Evolutionary conservation across 2,113 vertebrate genomes (phyloP).

Genomic region (Sinocyclocheilus maitianheensis): DNA sequence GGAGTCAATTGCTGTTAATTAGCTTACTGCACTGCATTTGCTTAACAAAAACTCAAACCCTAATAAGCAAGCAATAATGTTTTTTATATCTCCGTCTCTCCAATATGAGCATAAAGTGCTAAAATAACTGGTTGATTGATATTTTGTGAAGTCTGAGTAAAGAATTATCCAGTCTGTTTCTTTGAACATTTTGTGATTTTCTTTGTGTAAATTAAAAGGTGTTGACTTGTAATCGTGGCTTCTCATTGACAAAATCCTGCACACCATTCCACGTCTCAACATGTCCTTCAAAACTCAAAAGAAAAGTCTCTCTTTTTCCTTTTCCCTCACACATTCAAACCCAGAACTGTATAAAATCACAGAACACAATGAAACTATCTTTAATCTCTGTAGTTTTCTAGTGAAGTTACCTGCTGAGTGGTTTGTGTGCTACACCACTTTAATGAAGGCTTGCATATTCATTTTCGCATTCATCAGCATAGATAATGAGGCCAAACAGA

Average conservation of each 20-base stretch:
- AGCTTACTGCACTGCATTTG: no score
- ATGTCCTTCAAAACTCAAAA: conserved; percentile 39
- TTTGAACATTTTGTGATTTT: neutral
- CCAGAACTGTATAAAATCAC: neutral
- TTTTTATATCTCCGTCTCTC: neutral
- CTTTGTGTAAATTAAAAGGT: conserved; percentile 27
- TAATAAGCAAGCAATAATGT: neutral
- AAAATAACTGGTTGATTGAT: neutral
- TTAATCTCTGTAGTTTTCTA: conserved; percentile 4
- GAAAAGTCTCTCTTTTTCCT: neutral
- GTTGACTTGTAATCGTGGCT: neutral
- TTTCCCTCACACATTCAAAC: neutral
- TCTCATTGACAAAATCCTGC: no score
- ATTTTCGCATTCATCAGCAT: conserved; percentile 46
- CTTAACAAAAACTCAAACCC: neutral
- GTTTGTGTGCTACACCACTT: conserved; percentile 15
- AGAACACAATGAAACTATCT: neutral
- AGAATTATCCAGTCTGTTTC: neutral
- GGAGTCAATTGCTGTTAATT: neutral
- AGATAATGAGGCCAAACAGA: conserved; percentile 43
- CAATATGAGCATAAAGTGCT: neutral
- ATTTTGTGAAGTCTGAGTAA: neutral
- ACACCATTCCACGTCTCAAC: neutral
- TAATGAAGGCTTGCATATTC: conserved; percentile 47
- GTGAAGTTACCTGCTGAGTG: conserved; percentile 44